Evolutionary conservation across 2,113 vertebrate species (phyloP).

Genomic region (Turdus rufiventris): DNA sequence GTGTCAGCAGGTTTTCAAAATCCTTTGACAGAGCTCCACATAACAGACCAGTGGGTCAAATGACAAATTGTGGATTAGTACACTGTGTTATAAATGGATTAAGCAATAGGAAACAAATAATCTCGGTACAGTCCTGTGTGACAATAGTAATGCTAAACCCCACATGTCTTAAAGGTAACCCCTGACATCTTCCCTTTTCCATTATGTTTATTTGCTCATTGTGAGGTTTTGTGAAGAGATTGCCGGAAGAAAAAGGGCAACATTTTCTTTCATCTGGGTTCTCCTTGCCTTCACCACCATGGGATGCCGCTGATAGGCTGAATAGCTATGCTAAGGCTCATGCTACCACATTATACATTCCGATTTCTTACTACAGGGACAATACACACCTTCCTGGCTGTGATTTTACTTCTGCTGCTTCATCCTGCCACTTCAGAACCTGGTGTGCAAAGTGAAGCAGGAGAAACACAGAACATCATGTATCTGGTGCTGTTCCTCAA

Average conservation of each 20-base stretch:
- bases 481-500: background rate
- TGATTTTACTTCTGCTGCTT: background rate
- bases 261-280: background rate
- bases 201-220: background rate
- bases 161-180: background rate
- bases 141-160: background rate
- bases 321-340: background rate
- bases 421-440: background rate
- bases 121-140: background rate
- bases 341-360: background rate
- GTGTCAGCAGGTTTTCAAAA: background rate
- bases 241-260: background rate
- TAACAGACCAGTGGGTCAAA: background rate
- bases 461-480: background rate
- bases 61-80: background rate
- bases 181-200: background rate
- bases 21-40: background rate
- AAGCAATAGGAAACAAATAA: conserved; percentile 12
- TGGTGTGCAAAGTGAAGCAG: background rate
- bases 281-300: background rate
- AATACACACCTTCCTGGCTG: background rate
- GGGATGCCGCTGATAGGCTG: background rate
- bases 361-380: background rate
- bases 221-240: background rate
- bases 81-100: background rate